These are phyloP conservation scores for Ammospiza caudacuta DNA, from an alignment of 2,113 vertebrate species.

Conservation along the genomic window DNA sequence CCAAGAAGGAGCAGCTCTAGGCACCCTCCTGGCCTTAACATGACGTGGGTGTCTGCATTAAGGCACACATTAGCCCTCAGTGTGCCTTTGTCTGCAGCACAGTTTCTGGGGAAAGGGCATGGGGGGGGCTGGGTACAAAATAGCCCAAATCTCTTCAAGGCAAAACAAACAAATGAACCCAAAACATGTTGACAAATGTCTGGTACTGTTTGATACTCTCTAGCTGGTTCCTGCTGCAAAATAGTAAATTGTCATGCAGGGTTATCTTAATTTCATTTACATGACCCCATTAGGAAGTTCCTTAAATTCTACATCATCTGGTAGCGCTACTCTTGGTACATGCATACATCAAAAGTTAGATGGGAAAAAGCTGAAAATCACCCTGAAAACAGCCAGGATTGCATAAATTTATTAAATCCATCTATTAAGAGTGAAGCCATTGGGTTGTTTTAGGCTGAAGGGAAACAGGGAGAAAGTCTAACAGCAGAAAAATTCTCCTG, in stretches of 20 bases:
- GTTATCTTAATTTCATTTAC: background rate
- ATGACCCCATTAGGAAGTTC: background rate
- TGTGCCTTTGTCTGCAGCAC: fast-evolving
- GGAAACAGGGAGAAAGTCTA: background rate
- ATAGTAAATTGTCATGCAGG: background rate
- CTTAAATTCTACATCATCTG: background rate
- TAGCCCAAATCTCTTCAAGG: background rate
- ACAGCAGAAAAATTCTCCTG: background rate
- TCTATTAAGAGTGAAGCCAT: background rate
- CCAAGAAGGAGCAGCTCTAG: background rate
- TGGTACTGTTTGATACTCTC: background rate
- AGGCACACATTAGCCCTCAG: background rate
- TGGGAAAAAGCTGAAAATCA: background rate
- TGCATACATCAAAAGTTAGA: background rate
- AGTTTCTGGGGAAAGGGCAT: fast-evolving
- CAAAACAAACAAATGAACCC: background rate
- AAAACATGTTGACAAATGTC: background rate
- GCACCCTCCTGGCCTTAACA: background rate
- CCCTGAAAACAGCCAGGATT: background rate
- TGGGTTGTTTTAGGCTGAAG: background rate
- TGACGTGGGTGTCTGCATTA: background rate
- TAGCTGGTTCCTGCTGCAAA: background rate
- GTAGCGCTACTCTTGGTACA: background rate
- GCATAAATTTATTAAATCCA: background rate
- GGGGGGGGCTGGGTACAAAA: background rate